These are phyloP conservation scores for Diaphora mendica DNA, from an alignment of 2,888 invertebrate species.

Conservation along the genomic window DNA sequence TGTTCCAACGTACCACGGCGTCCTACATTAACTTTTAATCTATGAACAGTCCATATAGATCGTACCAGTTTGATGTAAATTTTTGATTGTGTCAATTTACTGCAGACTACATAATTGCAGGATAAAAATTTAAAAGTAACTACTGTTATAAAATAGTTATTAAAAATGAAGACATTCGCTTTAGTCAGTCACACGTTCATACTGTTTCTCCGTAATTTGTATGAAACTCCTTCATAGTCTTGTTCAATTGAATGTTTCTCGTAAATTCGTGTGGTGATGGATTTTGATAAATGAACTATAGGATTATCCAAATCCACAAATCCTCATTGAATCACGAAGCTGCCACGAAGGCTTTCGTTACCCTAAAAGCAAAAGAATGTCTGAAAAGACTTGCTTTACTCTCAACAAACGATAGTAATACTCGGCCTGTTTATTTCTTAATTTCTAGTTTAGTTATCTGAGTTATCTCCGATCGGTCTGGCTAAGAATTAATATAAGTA, in stretches of 20 bases:
- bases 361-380: not conserved
- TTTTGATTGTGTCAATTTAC: not conserved
- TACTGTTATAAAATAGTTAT: not conserved
- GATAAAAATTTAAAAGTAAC: not conserved
- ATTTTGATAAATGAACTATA: too few relatives aligned
- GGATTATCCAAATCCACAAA: too few relatives aligned
- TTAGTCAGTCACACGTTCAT: not conserved
- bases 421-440: not conserved
- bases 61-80: not conserved
- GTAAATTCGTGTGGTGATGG: too few relatives aligned
- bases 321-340: not conserved
- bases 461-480: not conserved
- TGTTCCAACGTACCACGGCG: not conserved
- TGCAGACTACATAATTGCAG: not conserved
- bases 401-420: not conserved
- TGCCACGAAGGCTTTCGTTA: not conserved
- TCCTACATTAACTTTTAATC: not conserved
- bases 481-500: too few relatives aligned
- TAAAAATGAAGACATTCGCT: not conserved
- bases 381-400: not conserved
- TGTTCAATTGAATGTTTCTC: conserved; percentile 18
- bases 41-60: not conserved
- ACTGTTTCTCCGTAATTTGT: conserved; percentile 4
- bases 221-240: conserved; percentile 17
- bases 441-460: not conserved